phyloP scores from a whole-genome alignment of 35 echinoderm and acorn worm species.

The Patiria miniata region DNA sequence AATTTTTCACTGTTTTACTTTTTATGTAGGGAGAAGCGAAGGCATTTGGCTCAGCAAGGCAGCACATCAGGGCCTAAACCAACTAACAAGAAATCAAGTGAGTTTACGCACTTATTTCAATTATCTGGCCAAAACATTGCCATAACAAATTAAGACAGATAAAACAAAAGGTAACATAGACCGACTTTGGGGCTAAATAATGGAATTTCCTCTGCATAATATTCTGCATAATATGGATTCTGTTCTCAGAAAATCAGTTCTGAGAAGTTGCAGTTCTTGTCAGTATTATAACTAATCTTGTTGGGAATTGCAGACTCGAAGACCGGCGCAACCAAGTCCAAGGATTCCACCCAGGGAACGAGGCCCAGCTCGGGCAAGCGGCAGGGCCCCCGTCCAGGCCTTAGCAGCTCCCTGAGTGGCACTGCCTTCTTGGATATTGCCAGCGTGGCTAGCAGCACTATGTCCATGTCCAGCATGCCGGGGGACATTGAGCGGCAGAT shows the following conservation, averaged over 20 bases:
- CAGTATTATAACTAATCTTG: background rate
- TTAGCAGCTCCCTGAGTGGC: conserved; percentile 82
- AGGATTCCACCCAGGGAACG: conserved; percentile 48
- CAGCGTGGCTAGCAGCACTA: conserved; percentile 85
- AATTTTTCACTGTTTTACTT: no score
- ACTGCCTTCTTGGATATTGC: conserved; percentile 94
- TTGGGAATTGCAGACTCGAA: background rate
- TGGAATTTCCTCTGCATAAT: no score
- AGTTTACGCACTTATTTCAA: no score
- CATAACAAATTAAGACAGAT: no score
- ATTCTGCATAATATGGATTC: no score
- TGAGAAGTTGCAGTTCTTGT: background rate
- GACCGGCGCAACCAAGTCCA: conserved; percentile 46
- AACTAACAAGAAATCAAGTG: conserved; percentile 16
- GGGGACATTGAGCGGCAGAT: conserved; percentile 69
- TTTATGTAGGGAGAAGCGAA: conserved; percentile 40
- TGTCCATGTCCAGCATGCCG: conserved; percentile 93
- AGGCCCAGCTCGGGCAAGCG: conserved; percentile 53
- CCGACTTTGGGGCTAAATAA: no score
- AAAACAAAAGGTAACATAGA: no score
- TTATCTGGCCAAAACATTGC: no score
- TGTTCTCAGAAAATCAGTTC: background rate
- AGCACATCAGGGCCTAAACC: background rate
- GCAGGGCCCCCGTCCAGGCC: conserved; percentile 38
- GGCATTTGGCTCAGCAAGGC: conserved; percentile 10